Evolutionary conservation across 2,888 invertebrate genomes (phyloP).

Genomic region (Ryuthela nishihirai): DNA sequence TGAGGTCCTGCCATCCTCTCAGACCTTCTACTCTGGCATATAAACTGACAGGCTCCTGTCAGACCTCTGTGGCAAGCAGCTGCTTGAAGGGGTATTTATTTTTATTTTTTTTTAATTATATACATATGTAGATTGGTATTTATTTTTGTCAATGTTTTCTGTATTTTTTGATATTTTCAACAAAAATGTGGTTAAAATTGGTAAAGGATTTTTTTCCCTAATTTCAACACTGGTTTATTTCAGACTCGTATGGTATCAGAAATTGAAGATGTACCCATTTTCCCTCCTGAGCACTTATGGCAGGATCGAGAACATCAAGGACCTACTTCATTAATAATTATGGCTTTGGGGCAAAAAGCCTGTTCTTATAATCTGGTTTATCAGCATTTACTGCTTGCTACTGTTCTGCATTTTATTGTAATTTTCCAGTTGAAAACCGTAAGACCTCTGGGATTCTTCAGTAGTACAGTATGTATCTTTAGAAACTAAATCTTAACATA

Average conservation of each 20-base stretch:
- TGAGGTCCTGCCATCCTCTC: too few relatives aligned
- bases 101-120: neutral
- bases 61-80: too few relatives aligned
- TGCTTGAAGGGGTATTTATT: too few relatives aligned
- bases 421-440: conserved; percentile 64
- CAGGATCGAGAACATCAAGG: conserved; percentile 34
- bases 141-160: neutral
- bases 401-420: conserved; percentile 72
- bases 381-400: conserved; percentile 73
- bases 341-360: conserved; percentile 70
- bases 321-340: conserved; percentile 64
- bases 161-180: neutral
- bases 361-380: conserved; percentile 72
- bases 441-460: conserved; percentile 73
- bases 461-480: conserved; percentile 62
- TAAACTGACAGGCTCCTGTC: too few relatives aligned
- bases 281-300: conserved; percentile 51
- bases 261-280: conserved; percentile 50
- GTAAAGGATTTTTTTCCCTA: neutral
- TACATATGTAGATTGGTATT: neutral
- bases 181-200: too few relatives aligned
- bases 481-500: too few relatives aligned
- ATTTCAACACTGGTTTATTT: neutral
- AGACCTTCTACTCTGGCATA: too few relatives aligned
- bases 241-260: conserved; percentile 43